Conservation (phyloP, 2,113 vertebrate species). For the Lampris incognitus region DNA sequence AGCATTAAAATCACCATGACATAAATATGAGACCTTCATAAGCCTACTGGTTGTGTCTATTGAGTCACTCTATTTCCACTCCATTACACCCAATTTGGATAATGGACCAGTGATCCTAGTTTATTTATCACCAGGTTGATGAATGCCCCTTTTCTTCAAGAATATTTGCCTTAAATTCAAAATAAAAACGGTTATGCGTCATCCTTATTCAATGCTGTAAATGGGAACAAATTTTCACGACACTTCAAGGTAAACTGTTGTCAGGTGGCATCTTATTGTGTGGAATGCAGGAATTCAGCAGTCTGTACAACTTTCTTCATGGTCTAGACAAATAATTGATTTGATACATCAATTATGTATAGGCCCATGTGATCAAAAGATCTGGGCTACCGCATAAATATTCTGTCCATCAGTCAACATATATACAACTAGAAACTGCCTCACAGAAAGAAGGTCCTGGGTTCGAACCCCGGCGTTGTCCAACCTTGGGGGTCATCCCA, state of each 20-base stretch:
- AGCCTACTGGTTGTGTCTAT: not conserved
- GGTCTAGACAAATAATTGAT: not conserved
- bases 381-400: not conserved
- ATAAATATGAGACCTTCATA: not conserved
- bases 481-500: too few species aligned
- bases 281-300: constrained; percentile 2
- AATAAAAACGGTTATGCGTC: not conserved
- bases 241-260: not conserved
- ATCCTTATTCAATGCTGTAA: not conserved
- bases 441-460: too few species aligned
- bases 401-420: not conserved
- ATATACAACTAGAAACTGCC: not conserved
- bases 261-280: not conserved
- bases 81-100: not conserved
- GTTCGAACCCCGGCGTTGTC: too few species aligned
- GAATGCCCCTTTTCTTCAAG: constrained; percentile 32
- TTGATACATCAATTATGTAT: not conserved
- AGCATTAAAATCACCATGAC: not conserved
- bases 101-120: not conserved
- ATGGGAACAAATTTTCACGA: not conserved
- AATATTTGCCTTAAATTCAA: constrained; percentile 30
- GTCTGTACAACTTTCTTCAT: not conserved
- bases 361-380: not conserved
- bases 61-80: not conserved
- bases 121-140: constrained; percentile 15